These are phyloP conservation scores for Hylaea fasciaria DNA, from an alignment of 2,888 invertebrate species.

Conservation along the genomic window DNA sequence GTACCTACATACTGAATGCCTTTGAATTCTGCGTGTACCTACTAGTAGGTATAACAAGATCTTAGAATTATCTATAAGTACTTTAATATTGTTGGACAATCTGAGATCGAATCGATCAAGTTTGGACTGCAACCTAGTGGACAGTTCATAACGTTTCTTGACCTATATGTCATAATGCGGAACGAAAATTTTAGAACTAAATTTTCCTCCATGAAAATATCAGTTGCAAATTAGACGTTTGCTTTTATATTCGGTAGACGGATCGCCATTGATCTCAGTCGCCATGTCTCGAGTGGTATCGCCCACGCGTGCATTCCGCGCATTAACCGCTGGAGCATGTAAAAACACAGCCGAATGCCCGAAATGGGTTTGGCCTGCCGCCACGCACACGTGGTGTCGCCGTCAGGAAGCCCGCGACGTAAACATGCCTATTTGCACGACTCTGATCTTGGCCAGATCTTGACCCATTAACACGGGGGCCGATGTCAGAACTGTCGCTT, in stretches of 20 bases:
- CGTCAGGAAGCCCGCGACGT: conserved; percentile 69
- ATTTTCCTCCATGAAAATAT: too few species aligned
- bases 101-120: too few species aligned
- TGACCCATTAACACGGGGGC: conserved; percentile 82
- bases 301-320: conserved; percentile 23
- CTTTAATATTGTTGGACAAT: too few species aligned
- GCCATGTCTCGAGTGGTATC: conserved; percentile 10
- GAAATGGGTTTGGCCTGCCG: conserved; percentile 56
- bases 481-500: conserved; percentile 80
- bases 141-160: too few species aligned
- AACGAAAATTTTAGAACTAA: too few species aligned
- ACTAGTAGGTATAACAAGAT: too few species aligned
- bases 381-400: conserved; percentile 61
- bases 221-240: too few species aligned
- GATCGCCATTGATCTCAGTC: conserved; percentile 1
- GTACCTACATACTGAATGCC: too few species aligned
- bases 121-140: too few species aligned
- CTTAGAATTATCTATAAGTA: too few species aligned
- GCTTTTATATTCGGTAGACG: background rate
- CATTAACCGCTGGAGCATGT: conserved; percentile 26
- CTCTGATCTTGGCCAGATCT: conserved; percentile 84
- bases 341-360: conserved; percentile 30
- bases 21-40: too few species aligned
- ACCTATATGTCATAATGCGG: too few species aligned
- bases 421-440: conserved; percentile 76